Base-by-base conservation (phyloP, 2,888 invertebrate species). In the Incurvaria masculella region DNA sequence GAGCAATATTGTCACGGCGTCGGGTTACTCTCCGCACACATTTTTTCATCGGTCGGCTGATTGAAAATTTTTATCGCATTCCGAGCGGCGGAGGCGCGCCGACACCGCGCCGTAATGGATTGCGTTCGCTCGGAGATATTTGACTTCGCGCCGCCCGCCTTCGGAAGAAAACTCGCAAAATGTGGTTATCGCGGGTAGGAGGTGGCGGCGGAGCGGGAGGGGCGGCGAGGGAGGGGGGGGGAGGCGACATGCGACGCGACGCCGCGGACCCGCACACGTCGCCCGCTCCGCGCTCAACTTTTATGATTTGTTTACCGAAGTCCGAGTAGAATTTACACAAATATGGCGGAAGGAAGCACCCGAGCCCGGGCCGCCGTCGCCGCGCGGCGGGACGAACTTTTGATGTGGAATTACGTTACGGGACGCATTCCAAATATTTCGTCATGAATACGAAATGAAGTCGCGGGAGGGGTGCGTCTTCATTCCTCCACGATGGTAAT, bases 21-120 rank as follows among this genome's bases (percentile, higher is more conserved):
- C 70, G 65, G 72, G 73, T 73, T 75, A 75, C 72, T 69, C 11
- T 33, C 66, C 68, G 74, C 74, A 74, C 71, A 76, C 74, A 76
- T 75, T 75, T 74, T 73, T 74, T 41, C 14, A 4, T 33, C 62
- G 68, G 71, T 65, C 65, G 68, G 66, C 67, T 75, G 75, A 76
- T 78, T 76, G 76, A 76, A 76, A 71, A 62, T 51, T 74, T 72
- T 73, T 76, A 74, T 74, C 72, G 67, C 69, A 73, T 75, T 71
- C 71, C 65, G 63, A 63, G 6, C 11, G 11, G 23, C 33, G 8
- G 3, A n/a, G 3, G 11, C 33, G 8, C 68, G 67, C 64, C 62
- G 56, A 23, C 23, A 64, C 61, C 62, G 59, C 58, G 58, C 60
- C 63, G 66, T 72, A 75, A 72, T 71, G 69, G 70, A 70, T 74